Conservation (phyloP, 2,888 invertebrate genomes). For the Xestia c-nigrum region DNA sequence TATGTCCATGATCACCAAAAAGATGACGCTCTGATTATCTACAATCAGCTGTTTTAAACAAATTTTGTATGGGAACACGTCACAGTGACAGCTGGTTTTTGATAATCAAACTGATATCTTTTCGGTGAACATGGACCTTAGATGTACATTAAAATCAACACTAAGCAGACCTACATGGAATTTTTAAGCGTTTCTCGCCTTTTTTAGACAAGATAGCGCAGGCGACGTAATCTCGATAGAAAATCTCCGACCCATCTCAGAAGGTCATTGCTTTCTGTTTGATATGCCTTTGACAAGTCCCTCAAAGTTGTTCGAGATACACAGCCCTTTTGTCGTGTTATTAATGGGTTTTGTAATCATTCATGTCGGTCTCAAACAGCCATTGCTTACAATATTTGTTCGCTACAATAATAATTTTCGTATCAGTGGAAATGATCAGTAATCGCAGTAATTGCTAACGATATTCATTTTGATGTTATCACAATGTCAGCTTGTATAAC, state of each 20-base stretch:
- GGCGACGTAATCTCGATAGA: conserved; percentile 6
- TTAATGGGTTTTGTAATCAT: conserved; percentile 10
- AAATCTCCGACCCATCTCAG: conserved; percentile 7
- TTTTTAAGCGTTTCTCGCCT: neutral
- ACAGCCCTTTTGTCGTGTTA: neutral
- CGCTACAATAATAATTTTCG: neutral
- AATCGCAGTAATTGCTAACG: neutral
- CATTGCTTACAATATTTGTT: neutral
- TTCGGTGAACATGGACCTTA: too few species aligned
- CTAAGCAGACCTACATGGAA: neutral
- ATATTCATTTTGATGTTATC: conserved; percentile 1
- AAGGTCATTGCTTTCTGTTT: conserved; percentile 14
- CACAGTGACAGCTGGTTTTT: too few species aligned
- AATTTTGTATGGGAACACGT: too few species aligned
- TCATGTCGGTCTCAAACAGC: neutral
- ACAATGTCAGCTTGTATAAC: neutral
- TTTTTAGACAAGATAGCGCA: neutral
- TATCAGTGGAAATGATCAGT: neutral
- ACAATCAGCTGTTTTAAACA: too few species aligned
- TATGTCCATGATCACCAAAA: too few species aligned
- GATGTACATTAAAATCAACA: too few species aligned
- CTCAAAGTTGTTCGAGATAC: conserved; percentile 22
- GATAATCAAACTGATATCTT: too few species aligned
- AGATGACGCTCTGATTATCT: too few species aligned
- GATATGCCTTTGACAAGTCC: conserved; percentile 8